Evolutionary conservation across 2,113 vertebrate genomes (phyloP).

Genomic region (Neogobius melanostomus): DNA sequence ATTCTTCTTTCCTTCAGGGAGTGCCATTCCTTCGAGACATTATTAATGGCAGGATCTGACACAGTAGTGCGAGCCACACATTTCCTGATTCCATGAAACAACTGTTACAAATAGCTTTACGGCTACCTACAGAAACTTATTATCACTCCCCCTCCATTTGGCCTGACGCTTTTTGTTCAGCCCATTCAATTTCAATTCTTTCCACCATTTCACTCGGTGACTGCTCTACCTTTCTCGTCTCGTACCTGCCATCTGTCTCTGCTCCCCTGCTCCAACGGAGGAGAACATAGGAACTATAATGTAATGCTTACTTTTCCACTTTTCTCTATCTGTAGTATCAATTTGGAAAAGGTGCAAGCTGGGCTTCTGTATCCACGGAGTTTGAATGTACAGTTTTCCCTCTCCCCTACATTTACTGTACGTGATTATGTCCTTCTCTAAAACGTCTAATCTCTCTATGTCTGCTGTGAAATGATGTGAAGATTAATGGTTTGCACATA

Average conservation of each 20-base stretch:
- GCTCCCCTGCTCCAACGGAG: constrained; percentile 34
- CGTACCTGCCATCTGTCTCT: constrained; percentile 46
- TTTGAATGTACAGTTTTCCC: neutral
- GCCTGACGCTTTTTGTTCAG: constrained; percentile 21
- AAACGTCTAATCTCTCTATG: constrained; percentile 33
- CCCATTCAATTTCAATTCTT: constrained; percentile 35
- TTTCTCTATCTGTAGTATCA: constrained; percentile 10
- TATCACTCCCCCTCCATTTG: constrained; percentile 34
- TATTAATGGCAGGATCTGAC: constrained; percentile 13
- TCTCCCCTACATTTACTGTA: neutral
- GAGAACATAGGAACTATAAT: constrained; percentile 36
- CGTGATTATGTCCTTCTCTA: neutral
- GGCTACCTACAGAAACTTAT: constrained; percentile 32
- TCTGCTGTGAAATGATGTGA: constrained; percentile 14
- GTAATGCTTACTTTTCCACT: constrained; percentile 20
- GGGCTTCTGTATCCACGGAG: neutral
- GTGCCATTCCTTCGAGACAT: constrained; percentile 13
- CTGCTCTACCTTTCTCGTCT: constrained; percentile 37
- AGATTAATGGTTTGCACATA: constrained; percentile 8
- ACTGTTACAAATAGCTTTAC: constrained; percentile 30
- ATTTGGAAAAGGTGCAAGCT: neutral
- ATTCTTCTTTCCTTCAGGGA: neutral
- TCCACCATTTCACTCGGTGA: constrained; percentile 50
- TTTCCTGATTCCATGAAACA: constrained; percentile 17
- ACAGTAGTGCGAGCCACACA: neutral